A percentile compares a stretch with the other conserved stretches of the same genome.
phyloP scores from a whole-genome alignment of 2,888 invertebrate species.

The Phalera bucephala region DNA sequence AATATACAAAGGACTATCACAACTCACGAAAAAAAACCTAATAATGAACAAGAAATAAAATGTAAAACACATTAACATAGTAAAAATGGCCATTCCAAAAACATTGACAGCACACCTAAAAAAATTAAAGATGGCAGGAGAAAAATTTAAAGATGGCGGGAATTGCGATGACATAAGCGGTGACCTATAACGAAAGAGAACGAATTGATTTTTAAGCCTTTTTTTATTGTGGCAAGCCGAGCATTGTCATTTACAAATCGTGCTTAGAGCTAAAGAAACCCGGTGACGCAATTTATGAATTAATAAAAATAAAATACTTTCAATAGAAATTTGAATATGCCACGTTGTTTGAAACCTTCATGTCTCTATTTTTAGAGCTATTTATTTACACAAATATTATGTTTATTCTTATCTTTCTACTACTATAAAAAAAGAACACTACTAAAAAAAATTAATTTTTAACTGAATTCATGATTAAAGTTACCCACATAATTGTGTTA shows the following conservation, averaged over 20 bases:
- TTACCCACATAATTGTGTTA: too few relatives aligned
- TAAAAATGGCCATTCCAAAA: constrained; percentile 9
- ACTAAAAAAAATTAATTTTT: too few relatives aligned
- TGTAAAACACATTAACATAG: constrained; percentile 16
- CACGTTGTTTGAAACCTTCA: too few relatives aligned
- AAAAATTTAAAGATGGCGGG: constrained; percentile 1
- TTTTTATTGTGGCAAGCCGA: constrained; percentile 39
- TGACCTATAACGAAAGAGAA: constrained; percentile 32
- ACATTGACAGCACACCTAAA: constrained; percentile 13
- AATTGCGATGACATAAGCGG: constrained; percentile 30
- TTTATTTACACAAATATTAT: too few relatives aligned
- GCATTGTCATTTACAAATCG: constrained; percentile 38
- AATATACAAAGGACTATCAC: constrained; percentile 27
- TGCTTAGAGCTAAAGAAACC: constrained; percentile 27
- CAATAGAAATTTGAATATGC: too few relatives aligned
- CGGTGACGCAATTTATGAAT: constrained; percentile 34
- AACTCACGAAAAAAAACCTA: constrained; percentile 8
- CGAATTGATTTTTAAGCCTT: constrained; percentile 19
- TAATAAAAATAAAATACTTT: constrained; percentile 1
- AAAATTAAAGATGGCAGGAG: neutral
- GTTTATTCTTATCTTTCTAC: too few relatives aligned
- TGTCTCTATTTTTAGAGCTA: too few relatives aligned
- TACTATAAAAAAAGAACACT: too few relatives aligned
- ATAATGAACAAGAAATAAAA: constrained; percentile 14
- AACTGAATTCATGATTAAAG: too few relatives aligned